phyloP scores from a whole-genome alignment of 2,113 vertebrate species.

The Rafetus swinhoei region DNA sequence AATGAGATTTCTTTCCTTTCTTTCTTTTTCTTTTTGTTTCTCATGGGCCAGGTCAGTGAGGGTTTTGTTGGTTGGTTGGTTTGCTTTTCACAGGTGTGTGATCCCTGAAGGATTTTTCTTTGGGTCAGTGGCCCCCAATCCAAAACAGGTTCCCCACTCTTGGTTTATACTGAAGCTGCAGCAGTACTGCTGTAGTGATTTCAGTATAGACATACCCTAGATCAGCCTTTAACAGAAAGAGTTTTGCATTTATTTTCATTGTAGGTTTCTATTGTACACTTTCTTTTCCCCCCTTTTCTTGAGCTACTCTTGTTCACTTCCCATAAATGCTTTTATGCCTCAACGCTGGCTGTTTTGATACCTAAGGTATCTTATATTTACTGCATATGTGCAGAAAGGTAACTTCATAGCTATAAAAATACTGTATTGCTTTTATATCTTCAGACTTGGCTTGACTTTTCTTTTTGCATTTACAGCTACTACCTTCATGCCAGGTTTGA shows the following conservation, averaged over 20 bases:
- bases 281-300: neutral
- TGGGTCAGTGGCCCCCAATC: too few relatives aligned
- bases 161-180: too few relatives aligned
- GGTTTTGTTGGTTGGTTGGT: too few relatives aligned
- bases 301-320: neutral
- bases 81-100: too few relatives aligned
- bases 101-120: too few relatives aligned
- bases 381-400: neutral
- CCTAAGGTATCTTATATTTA: neutral
- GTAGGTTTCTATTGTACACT: neutral
- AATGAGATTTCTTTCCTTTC: too few relatives aligned
- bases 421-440: neutral
- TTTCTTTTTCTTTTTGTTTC: too few relatives aligned
- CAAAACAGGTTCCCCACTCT: too few relatives aligned
- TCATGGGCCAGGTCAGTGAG: too few relatives aligned
- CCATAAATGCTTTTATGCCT: accelerated
- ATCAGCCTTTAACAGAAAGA: neutral
- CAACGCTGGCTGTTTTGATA: neutral
- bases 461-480: neutral
- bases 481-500: accelerated
- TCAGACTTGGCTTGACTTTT: accelerated
- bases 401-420: neutral
- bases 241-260: neutral
- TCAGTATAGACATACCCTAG: neutral
- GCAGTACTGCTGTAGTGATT: too few relatives aligned